phyloP scores from a whole-genome alignment of 2,113 vertebrate genomes.

The Equus quagga region DNA sequence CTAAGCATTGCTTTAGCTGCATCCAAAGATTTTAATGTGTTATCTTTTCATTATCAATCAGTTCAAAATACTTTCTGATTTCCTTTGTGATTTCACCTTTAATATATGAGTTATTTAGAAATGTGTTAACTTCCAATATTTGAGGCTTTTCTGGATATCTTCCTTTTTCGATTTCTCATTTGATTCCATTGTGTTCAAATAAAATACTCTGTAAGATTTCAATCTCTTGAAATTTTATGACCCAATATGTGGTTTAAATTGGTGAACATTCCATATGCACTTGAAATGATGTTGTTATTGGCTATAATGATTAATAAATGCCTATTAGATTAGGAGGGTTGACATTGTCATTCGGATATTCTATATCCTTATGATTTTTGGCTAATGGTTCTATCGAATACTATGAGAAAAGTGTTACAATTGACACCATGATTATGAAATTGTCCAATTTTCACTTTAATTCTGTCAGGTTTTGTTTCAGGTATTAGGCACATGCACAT shows the following conservation, averaged over 20 bases:
- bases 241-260: not conserved
- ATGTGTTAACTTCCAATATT: not conserved
- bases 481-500: not conserved
- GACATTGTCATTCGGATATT: not conserved
- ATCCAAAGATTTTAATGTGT: not conserved
- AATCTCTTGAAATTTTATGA: not conserved
- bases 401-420: not conserved
- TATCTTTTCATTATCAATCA: not conserved
- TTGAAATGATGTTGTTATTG: not conserved
- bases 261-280: not conserved
- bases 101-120: not conserved
- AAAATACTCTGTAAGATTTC: not conserved
- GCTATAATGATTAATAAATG: not conserved
- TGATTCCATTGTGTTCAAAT: not conserved
- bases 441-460: not conserved
- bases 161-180: not conserved
- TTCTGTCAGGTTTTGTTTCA: not conserved
- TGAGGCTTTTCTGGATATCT: not conserved
- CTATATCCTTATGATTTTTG: not conserved
- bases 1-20: not conserved
- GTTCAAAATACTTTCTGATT: conserved; percentile 44
- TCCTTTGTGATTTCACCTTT: not conserved
- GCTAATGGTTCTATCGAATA: not conserved
- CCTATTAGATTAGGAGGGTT: not conserved
- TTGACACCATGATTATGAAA: not conserved